These are phyloP conservation scores for Tetramorium bicarinatum DNA, from an alignment of 2,888 invertebrate genomes.

Conservation along the genomic window DNA sequence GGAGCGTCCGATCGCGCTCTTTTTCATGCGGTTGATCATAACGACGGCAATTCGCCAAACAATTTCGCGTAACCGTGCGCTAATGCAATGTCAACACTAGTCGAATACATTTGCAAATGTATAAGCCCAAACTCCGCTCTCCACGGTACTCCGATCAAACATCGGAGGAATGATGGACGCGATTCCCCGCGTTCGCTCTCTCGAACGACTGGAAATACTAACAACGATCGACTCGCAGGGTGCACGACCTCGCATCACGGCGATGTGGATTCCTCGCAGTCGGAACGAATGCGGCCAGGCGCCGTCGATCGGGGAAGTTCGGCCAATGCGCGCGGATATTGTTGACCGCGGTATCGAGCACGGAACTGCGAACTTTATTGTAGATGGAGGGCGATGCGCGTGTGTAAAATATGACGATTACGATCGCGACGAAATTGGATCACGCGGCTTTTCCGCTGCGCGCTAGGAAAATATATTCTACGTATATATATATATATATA, in stretches of 20 bases:
- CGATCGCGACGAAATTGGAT: constrained; percentile 52
- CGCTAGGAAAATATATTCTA: background rate
- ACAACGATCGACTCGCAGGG: constrained; percentile 66
- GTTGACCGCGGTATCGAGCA: constrained; percentile 63
- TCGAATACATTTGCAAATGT: constrained; percentile 82
- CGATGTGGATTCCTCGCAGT: constrained; percentile 66
- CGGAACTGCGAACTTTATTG: constrained; percentile 47
- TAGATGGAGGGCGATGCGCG: constrained; percentile 37
- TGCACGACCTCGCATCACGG: constrained; percentile 57
- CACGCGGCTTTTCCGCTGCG: constrained; percentile 17
- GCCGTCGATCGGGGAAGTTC: constrained; percentile 67
- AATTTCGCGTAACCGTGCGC: constrained; percentile 67
- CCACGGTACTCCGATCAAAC: constrained; percentile 77
- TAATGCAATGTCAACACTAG: constrained; percentile 74
- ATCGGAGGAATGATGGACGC: constrained; percentile 60
- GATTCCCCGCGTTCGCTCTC: background rate
- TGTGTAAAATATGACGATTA: constrained; percentile 54
- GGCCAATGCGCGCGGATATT: constrained; percentile 68
- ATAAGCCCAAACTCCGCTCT: constrained; percentile 71
- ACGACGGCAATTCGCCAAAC: constrained; percentile 60
- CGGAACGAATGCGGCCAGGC: constrained; percentile 52
- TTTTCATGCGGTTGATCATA: constrained; percentile 42
- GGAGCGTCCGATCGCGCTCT: constrained; percentile 58
- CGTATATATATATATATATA: background rate
- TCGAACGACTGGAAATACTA: constrained; percentile 66